Conservation (phyloP, 2,113 vertebrate species). For the Lanius collurio region DNA sequence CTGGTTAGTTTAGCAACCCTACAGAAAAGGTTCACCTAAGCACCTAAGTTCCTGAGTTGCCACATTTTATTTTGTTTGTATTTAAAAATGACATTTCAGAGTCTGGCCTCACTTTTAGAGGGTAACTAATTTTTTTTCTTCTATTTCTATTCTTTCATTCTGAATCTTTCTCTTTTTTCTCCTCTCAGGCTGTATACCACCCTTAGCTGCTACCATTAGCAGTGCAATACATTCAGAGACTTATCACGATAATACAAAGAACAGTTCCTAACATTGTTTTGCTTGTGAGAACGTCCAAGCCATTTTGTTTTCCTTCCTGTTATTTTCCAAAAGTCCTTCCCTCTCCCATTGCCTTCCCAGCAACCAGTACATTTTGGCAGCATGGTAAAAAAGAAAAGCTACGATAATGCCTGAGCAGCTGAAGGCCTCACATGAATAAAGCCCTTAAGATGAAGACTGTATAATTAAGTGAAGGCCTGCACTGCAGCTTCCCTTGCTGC, state of each 20-base stretch:
- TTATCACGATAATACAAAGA: not conserved
- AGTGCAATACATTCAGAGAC: not conserved
- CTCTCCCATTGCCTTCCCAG: not conserved
- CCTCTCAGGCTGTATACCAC: not conserved
- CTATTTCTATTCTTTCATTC: not conserved
- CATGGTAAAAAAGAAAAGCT: not conserved
- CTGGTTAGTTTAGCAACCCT: not conserved
- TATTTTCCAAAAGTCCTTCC: not conserved
- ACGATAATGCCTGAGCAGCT: not conserved
- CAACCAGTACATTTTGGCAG: not conserved
- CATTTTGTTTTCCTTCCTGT: not conserved
- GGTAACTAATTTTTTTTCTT: not conserved
- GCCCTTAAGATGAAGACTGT: conserved; percentile 66
- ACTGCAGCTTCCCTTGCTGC: conserved; percentile 57
- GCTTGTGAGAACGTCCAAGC: not conserved
- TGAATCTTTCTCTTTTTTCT: not conserved
- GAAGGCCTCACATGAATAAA: conserved; percentile 55
- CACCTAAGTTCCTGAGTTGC: not conserved
- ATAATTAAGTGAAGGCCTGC: conserved; percentile 72
- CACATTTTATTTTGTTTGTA: not conserved
- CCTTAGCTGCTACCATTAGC: not conserved
- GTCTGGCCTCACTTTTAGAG: not conserved
- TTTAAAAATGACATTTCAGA: not conserved
- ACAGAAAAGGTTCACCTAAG: not conserved
- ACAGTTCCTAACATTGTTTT: not conserved